Percentiles rank a stretch among this genome's conserved stretches.
phyloP scores from a whole-genome alignment of 2,113 vertebrate genomes.

The Sebastes fasciatus region DNA sequence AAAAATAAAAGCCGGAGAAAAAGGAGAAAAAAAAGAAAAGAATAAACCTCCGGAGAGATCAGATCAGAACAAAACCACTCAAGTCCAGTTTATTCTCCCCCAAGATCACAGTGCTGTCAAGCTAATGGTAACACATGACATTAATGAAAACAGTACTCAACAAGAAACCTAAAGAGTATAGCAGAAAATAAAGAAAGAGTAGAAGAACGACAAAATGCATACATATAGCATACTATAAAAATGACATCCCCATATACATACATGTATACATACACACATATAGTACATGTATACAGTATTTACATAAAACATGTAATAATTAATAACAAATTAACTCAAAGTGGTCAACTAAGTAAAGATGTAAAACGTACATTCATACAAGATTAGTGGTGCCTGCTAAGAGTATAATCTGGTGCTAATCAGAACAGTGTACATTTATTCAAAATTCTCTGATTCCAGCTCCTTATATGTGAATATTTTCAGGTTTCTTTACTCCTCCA shows the following conservation, averaged over 20 bases:
- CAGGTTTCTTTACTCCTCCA: no score
- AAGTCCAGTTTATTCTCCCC: constrained; percentile 8
- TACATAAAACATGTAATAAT: background rate
- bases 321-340: background rate
- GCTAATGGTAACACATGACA: background rate
- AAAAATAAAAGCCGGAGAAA: background rate
- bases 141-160: background rate
- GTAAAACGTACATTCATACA: no score
- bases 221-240: background rate
- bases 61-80: background rate
- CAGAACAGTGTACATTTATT: background rate
- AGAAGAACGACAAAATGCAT: background rate
- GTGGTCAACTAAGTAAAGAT: no score
- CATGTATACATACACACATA: constrained; percentile 7
- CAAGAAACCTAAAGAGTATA: background rate
- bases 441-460: no score
- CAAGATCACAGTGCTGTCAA: background rate
- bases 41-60: background rate
- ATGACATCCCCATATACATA: background rate
- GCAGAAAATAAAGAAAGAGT: background rate
- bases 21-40: background rate
- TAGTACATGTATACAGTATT: background rate
- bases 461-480: no score
- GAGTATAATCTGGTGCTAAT: no score
- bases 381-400: no score